phyloP scores from a whole-genome alignment of 2,113 vertebrate species.

The Stigmatopora nigra region DNA sequence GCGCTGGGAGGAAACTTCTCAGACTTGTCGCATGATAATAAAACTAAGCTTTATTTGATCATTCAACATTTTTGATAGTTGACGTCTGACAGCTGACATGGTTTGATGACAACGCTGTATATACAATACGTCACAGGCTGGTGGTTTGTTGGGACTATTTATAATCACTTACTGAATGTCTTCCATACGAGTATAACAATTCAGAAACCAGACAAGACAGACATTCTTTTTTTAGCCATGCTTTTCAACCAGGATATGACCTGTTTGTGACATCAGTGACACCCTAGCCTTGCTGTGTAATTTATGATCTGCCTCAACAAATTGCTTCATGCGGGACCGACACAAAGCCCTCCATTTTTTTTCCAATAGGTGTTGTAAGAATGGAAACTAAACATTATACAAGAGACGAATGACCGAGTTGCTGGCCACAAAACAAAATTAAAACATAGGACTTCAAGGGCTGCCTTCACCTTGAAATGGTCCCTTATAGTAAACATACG shows the following conservation, averaged over 20 bases:
- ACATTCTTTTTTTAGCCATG: conserved; percentile 57
- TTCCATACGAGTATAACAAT: conserved; percentile 26
- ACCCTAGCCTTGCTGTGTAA: conserved; percentile 46
- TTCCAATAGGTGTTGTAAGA: conserved; percentile 25
- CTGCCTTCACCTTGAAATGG: background rate
- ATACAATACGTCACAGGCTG: conserved; percentile 5
- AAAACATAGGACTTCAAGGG: background rate
- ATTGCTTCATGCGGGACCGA: conserved; percentile 64
- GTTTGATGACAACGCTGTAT: background rate
- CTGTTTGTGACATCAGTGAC: conserved; percentile 58
- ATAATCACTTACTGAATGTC: conserved; percentile 38
- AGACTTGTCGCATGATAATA: background rate
- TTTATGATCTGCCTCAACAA: conserved; percentile 63
- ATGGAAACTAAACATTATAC: conserved; percentile 27
- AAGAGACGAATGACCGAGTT: conserved; percentile 11
- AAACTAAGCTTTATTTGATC: background rate
- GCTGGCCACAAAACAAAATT: conserved; percentile 32
- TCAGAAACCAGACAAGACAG: conserved; percentile 43
- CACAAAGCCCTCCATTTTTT: conserved; percentile 26
- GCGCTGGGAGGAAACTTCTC: background rate
- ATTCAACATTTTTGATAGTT: background rate
- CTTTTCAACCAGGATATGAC: conserved; percentile 61
- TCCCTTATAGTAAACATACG: background rate
- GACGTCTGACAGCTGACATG: background rate
- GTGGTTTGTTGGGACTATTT: background rate